A percentile compares a stretch with the other conserved stretches of the same genome.
Conservation (phyloP, 2,888 invertebrate species). For the Zhuqinia jingwanae region DNA sequence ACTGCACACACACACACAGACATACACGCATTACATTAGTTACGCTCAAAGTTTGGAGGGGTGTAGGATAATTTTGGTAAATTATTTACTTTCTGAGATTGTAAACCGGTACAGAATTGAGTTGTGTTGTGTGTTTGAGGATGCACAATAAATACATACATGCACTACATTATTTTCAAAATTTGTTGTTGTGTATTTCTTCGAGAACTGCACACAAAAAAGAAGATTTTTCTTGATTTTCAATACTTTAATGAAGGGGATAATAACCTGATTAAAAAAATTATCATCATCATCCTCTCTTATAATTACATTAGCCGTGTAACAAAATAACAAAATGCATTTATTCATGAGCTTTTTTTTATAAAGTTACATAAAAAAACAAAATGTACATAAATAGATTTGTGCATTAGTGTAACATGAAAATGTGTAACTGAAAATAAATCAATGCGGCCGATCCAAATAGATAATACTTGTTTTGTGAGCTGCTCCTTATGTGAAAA, state of each 20-base stretch:
- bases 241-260: background rate
- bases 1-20: too few relatives aligned
- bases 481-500: too few relatives aligned
- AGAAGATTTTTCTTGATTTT: background rate
- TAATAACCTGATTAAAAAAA: background rate
- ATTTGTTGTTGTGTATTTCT: constrained; percentile 22
- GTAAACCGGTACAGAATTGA: constrained; percentile 34
- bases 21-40: background rate
- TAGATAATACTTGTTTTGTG: too few relatives aligned
- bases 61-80: constrained; percentile 45
- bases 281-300: constrained; percentile 11
- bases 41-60: constrained; percentile 5
- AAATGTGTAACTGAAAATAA: too few relatives aligned
- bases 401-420: background rate
- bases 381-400: background rate
- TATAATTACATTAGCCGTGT: too few relatives aligned
- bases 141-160: too few relatives aligned
- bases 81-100: constrained; percentile 37
- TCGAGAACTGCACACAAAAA: background rate
- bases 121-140: too few relatives aligned
- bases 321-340: background rate
- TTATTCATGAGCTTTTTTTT: background rate
- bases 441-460: too few relatives aligned
- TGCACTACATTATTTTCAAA: constrained; percentile 41
- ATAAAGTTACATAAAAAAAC: background rate